Percentiles rank a stretch among this genome's conserved stretches.
Conservation (phyloP, 2,113 vertebrate genomes). For the Atrichornis clamosus region DNA sequence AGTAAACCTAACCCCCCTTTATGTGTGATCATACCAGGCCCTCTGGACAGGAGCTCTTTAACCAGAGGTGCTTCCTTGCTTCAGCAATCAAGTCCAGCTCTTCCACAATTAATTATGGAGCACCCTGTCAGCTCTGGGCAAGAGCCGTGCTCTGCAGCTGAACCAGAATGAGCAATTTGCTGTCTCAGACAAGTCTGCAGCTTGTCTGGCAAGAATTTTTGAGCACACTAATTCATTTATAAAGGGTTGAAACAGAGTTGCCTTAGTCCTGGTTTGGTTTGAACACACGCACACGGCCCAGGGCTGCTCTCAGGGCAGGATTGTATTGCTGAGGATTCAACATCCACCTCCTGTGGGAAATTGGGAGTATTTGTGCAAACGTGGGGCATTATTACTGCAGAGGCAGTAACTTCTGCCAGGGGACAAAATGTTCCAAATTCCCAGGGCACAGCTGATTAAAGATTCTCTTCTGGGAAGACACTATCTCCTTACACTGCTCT, state of each 20-base stretch:
- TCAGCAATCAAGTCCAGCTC: neutral
- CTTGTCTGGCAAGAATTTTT: neutral
- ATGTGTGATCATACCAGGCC: neutral
- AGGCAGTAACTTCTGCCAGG: neutral
- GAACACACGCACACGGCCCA: neutral
- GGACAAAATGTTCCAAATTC: neutral
- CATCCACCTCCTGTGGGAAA: neutral
- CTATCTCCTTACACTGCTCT: neutral
- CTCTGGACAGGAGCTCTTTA: neutral
- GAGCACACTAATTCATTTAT: neutral
- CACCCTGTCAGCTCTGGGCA: neutral
- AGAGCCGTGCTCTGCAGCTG: neutral
- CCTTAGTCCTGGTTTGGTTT: neutral
- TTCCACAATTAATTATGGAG: neutral
- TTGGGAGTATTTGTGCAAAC: neutral
- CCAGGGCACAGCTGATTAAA: neutral
- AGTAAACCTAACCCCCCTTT: neutral
- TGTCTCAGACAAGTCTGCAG: neutral
- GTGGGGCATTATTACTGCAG: neutral
- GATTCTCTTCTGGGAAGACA: neutral
- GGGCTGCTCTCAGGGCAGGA: neutral
- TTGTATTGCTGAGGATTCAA: neutral
- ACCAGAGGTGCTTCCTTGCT: neutral
- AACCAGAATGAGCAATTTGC: constrained; percentile 1
- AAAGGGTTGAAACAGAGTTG: neutral